These are phyloP conservation scores for Macroramphosus scolopax DNA, from an alignment of 2,797 vertebrate species.

Conservation along the genomic window DNA sequence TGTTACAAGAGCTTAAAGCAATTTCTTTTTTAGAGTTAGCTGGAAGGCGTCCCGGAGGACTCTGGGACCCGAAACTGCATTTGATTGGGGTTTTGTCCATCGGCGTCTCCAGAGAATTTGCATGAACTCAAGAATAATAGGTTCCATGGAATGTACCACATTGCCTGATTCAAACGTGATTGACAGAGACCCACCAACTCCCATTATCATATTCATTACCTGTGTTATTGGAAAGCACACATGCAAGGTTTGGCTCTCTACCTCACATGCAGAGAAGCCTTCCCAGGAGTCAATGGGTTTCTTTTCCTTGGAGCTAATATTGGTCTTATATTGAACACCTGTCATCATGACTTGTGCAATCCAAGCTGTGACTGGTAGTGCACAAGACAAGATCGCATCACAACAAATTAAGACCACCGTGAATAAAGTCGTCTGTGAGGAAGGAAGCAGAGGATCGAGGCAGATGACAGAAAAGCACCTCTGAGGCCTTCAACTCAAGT, in stretches of 20 bases:
- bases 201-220: conserved; percentile 73
- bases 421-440: conserved; percentile 44
- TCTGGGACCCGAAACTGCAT: conserved; percentile 28
- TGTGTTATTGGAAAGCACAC: conserved; percentile 58
- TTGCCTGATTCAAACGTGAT: conserved; percentile 46
- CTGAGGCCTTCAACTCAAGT: conserved; percentile 28
- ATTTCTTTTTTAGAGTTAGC: conserved; percentile 37
- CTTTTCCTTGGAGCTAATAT: conserved; percentile 35
- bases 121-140: conserved; percentile 47
- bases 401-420: conserved; percentile 44
- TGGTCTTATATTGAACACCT: conserved; percentile 26
- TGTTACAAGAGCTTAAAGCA: conserved; percentile 33
- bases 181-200: conserved; percentile 36
- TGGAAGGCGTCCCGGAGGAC: conserved; percentile 47
- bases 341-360: conserved; percentile 38
- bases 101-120: conserved; percentile 52
- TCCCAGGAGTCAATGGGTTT: conserved; percentile 31
- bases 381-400: conserved; percentile 43
- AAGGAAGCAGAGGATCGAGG: conserved; percentile 43
- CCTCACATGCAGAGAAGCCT: conserved; percentile 4
- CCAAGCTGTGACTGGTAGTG: conserved; percentile 21
- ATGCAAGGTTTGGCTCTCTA: conserved; percentile 22
- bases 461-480: conserved; percentile 28
- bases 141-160: conserved; percentile 39
- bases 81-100: conserved; percentile 57